Percentiles rank a stretch among this genome's conserved stretches.
Evolutionary conservation across 2,888 invertebrate species (phyloP).

Genomic region (Dasysyrphus albostriatus): DNA sequence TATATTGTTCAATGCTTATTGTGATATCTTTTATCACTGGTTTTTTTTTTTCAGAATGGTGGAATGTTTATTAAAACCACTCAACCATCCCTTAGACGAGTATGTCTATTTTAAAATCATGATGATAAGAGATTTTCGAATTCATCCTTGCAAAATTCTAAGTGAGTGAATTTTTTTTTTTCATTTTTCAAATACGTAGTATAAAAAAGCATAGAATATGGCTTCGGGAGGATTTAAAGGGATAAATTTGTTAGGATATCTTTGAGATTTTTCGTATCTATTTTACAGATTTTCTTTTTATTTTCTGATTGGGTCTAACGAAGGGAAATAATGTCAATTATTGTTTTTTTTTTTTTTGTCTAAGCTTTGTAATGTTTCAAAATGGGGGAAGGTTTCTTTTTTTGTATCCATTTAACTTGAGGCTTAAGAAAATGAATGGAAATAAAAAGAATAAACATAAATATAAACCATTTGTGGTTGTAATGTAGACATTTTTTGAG

Average conservation of each 20-base stretch:
- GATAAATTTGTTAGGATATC: slow-evolving; percentile 38
- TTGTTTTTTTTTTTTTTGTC: slow-evolving; percentile 3
- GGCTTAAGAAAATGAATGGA: background rate
- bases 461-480: slow-evolving; percentile 14
- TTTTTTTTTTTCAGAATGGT: background rate
- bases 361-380: background rate
- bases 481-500: background rate
- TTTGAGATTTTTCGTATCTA: slow-evolving; percentile 17
- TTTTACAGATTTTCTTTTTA: slow-evolving; percentile 23
- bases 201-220: background rate
- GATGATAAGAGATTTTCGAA: slow-evolving; percentile 20
- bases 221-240: slow-evolving; percentile 26
- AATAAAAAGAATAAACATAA: background rate
- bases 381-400: background rate
- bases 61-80: background rate
- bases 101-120: slow-evolving; percentile 41
- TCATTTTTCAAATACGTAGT: background rate
- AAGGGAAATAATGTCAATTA: slow-evolving; percentile 24
- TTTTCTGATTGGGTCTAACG: slow-evolving; percentile 11
- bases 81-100: slow-evolving; percentile 1
- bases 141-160: background rate
- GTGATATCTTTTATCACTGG: too few relatives aligned
- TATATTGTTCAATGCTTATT: too few relatives aligned
- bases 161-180: slow-evolving; percentile 1
- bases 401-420: slow-evolving; percentile 28